Percentiles rank a stretch among this genome's conserved stretches.
phyloP scores from a whole-genome alignment of 2,797 vertebrate genomes.

The Poeciliopsis infans region DNA sequence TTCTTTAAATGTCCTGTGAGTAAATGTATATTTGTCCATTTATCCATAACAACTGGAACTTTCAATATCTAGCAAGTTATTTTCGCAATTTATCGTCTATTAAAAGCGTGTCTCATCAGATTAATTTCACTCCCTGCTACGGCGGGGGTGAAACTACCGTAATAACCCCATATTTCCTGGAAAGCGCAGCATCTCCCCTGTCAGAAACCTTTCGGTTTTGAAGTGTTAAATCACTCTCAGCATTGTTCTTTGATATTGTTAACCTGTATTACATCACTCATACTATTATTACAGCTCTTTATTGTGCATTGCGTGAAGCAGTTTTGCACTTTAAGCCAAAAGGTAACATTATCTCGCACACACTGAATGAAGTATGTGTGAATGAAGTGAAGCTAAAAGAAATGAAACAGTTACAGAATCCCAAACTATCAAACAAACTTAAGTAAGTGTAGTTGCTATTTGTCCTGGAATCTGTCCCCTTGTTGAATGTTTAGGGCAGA shows the following conservation, averaged over 20 bases:
- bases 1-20: too few relatives aligned
- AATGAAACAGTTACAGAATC: background rate
- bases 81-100: too few relatives aligned
- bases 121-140: too few relatives aligned
- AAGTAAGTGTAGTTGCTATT: background rate
- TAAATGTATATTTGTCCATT: too few relatives aligned
- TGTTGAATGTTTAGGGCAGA: conserved; percentile 63
- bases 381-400: background rate
- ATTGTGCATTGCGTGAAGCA: conserved; percentile 11
- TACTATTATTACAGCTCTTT: conserved; percentile 5
- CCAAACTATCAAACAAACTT: background rate
- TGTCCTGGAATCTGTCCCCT: conserved; percentile 21
- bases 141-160: too few relatives aligned
- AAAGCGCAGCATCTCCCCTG: too few relatives aligned
- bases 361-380: background rate
- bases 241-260: conserved; percentile 16
- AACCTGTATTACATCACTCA: conserved; percentile 13
- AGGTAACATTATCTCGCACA: conserved; percentile 22
- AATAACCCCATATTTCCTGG: too few relatives aligned
- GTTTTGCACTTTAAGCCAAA: background rate
- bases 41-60: too few relatives aligned
- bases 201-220: too few relatives aligned
- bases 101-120: too few relatives aligned
- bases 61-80: too few relatives aligned
- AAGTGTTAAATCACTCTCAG: background rate